Evolutionary conservation across 2,797 vertebrate species (phyloP).

Genomic region (Phrynocephalus forsythii): DNA sequence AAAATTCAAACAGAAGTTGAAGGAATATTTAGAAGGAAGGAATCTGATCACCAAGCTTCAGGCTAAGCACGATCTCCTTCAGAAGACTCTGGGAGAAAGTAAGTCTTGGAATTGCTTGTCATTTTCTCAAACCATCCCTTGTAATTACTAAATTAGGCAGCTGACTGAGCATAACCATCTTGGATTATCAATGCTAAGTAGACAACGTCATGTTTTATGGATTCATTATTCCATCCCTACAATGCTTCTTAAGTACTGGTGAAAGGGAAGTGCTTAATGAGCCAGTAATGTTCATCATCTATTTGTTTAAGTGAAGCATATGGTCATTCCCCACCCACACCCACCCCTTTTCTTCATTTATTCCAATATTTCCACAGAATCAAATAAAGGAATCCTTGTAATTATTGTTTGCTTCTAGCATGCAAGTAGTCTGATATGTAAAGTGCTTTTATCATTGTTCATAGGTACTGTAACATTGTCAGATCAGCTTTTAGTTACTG

Average conservation of each 20-base stretch:
- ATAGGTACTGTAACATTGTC: neutral
- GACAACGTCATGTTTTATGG: constrained; percentile 23
- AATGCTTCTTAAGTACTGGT: constrained; percentile 55
- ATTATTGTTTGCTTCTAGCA: constrained; percentile 2
- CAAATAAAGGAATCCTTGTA: neutral
- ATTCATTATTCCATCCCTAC: constrained; percentile 50
- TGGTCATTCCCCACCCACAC: neutral
- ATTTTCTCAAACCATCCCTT: neutral
- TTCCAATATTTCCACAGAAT: neutral
- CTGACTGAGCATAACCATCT: neutral
- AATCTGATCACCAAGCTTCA: constrained; percentile 98
- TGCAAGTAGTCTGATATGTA: neutral
- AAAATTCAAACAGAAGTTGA: constrained; percentile 88
- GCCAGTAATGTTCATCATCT: constrained; percentile 50
- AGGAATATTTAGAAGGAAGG: constrained; percentile 97
- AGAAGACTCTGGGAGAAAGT: constrained; percentile 98
- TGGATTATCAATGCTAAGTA: neutral
- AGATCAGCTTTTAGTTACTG: constrained; percentile 3
- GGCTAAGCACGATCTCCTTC: constrained; percentile 95
- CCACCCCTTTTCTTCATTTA: neutral
- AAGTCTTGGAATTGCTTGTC: constrained; percentile 71
- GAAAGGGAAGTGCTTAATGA: constrained; percentile 57
- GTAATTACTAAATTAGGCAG: neutral
- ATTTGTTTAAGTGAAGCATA: constrained; percentile 33
- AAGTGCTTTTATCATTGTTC: neutral